A percentile compares a stretch with the other conserved stretches of the same genome.
These are phyloP conservation scores for Holacanthella duospinosa DNA, from an alignment of 2,888 invertebrate genomes.

Conservation along the genomic window DNA sequence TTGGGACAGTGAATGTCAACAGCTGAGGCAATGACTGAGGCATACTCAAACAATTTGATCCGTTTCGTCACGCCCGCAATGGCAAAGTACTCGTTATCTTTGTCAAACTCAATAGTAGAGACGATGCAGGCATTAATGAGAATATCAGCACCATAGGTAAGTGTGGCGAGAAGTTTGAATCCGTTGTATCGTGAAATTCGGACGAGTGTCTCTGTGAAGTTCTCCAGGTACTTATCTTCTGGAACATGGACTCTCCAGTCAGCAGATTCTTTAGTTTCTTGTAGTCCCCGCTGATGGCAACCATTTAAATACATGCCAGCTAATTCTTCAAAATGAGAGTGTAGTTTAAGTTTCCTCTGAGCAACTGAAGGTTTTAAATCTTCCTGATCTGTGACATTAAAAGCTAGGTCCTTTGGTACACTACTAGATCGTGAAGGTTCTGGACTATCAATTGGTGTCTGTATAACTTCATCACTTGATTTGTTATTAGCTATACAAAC, in stretches of 20 bases:
- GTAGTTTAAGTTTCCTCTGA: slow-evolving; percentile 61
- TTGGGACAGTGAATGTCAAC: slow-evolving; percentile 87
- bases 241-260: background rate
- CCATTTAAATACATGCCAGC: slow-evolving; percentile 74
- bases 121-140: slow-evolving; percentile 77
- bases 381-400: background rate
- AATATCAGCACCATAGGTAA: slow-evolving; percentile 81
- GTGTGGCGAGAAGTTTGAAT: slow-evolving; percentile 68
- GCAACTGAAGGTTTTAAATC: slow-evolving; percentile 47
- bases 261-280: background rate
- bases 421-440: background rate
- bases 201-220: slow-evolving; percentile 72
- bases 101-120: slow-evolving; percentile 89
- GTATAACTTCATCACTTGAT: background rate
- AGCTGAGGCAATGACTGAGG: slow-evolving; percentile 68
- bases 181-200: slow-evolving; percentile 72
- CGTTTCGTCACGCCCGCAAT: slow-evolving; percentile 90
- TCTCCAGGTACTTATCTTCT: slow-evolving; percentile 49
- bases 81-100: slow-evolving; percentile 89
- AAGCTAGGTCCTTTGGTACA: background rate
- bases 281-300: slow-evolving; percentile 42
- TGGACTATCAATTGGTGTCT: background rate
- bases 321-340: slow-evolving; percentile 79
- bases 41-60: slow-evolving; percentile 86
- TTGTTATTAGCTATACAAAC: background rate